Evolutionary conservation across 2,113 vertebrate species (phyloP).

Genomic region (Chrysemys picta): DNA sequence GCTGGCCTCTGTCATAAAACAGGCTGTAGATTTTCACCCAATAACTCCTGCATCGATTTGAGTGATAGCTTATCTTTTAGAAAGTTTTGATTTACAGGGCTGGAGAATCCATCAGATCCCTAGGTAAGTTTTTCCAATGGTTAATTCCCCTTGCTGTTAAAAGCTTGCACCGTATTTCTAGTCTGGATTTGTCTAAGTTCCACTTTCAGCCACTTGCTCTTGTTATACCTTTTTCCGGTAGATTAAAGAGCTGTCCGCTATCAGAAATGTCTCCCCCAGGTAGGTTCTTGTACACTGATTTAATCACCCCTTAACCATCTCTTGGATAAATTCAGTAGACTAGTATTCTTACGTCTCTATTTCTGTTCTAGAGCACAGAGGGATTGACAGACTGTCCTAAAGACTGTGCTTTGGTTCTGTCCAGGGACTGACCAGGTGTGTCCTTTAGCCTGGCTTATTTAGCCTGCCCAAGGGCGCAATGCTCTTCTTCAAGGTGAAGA

Average conservation of each 20-base stretch:
- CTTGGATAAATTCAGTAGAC: neutral
- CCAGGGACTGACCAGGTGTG: neutral
- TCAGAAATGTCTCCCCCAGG: neutral
- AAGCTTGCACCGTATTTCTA: neutral
- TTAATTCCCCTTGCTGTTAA: neutral
- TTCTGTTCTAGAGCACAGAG: neutral
- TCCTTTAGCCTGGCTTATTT: neutral
- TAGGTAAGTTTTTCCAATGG: neutral
- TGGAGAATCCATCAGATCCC: neutral
- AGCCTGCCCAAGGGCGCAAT: neutral
- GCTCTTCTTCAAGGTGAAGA: neutral
- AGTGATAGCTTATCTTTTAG: neutral
- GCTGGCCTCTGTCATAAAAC: neutral
- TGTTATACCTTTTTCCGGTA: neutral
- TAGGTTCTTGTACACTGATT: neutral
- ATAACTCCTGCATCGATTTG: constrained; percentile 1
- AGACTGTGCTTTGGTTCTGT: neutral
- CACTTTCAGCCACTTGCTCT: neutral
- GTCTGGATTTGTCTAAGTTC: neutral
- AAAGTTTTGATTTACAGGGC: neutral
- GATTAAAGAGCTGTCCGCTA: neutral
- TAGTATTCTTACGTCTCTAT: neutral
- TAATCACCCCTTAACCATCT: neutral
- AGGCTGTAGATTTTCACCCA: neutral
- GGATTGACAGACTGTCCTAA: neutral